These are phyloP conservation scores for Thaleichthys pacificus DNA, from an alignment of 2,797 vertebrate species.

Conservation along the genomic window DNA sequence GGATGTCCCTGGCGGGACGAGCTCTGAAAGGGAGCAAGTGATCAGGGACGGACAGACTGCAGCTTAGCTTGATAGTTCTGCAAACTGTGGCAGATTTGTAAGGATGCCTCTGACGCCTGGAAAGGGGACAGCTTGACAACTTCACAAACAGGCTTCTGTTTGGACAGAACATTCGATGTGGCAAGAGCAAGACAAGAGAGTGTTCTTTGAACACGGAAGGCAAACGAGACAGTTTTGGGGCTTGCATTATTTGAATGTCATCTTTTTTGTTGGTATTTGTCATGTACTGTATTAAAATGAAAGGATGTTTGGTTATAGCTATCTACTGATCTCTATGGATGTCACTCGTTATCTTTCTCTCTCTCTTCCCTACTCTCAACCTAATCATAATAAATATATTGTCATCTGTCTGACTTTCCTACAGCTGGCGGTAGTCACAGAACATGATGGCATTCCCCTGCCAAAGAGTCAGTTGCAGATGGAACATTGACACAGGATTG, in stretches of 20 bases:
- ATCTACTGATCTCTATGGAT: neutral
- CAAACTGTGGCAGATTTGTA: constrained; percentile 28
- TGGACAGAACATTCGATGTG: constrained; percentile 19
- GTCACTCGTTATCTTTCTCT: neutral
- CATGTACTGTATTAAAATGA: neutral
- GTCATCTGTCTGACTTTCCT: constrained; percentile 38
- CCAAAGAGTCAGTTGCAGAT: constrained; percentile 24
- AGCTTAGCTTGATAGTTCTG: constrained; percentile 6
- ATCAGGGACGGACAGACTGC: neutral
- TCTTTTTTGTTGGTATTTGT: neutral
- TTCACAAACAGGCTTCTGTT: constrained; percentile 50
- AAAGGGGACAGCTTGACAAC: constrained; percentile 46
- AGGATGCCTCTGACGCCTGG: constrained; percentile 20
- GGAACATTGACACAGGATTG: constrained; percentile 21
- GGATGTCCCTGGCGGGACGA: neutral
- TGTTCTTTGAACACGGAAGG: constrained; percentile 2
- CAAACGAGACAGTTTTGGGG: neutral
- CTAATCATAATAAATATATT: constrained; percentile 42
- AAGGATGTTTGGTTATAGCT: neutral
- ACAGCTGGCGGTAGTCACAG: constrained; percentile 32
- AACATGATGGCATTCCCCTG: constrained; percentile 38
- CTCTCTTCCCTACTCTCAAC: neutral
- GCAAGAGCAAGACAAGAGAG: constrained; percentile 13
- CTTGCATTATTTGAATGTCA: constrained; percentile 1
- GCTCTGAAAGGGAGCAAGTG: neutral